Evolutionary conservation across 2,797 vertebrate species (phyloP).

Genomic region (Sebastes melanostomus): DNA sequence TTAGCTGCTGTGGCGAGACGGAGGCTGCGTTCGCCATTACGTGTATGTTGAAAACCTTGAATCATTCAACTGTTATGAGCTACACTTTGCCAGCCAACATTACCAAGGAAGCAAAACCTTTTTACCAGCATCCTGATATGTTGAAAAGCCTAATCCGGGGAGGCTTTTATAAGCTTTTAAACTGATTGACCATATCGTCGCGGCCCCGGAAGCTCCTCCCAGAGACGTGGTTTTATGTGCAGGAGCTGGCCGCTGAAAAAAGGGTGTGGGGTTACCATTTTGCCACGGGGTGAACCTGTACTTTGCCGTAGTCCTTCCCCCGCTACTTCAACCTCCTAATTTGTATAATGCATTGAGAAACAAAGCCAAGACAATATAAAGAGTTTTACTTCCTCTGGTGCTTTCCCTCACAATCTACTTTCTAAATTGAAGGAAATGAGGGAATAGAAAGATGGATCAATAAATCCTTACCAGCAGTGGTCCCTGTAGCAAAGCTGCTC

Average conservation of each 20-base stretch:
- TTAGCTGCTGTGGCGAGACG: slow-evolving; percentile 51
- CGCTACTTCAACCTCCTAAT: slow-evolving; percentile 31
- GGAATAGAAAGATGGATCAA: slow-evolving; percentile 56
- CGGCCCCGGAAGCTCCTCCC: slow-evolving; percentile 35
- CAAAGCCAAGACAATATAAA: slow-evolving; percentile 53
- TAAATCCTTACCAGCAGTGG: slow-evolving; percentile 51
- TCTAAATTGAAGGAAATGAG: slow-evolving; percentile 60
- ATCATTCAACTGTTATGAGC: slow-evolving; percentile 49
- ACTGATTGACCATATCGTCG: slow-evolving; percentile 61
- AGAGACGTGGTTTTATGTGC: slow-evolving; percentile 52
- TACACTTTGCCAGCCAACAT: slow-evolving; percentile 43
- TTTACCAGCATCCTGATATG: slow-evolving; percentile 65
- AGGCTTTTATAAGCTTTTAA: slow-evolving; percentile 66
- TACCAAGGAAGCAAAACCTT: slow-evolving; percentile 44
- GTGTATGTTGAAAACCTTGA: slow-evolving; percentile 34
- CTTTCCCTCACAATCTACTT: slow-evolving; percentile 38
- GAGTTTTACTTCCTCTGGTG: slow-evolving; percentile 34
- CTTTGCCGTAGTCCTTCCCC: slow-evolving; percentile 7
- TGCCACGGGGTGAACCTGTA: slow-evolving; percentile 35
- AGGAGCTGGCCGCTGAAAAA: slow-evolving; percentile 35
- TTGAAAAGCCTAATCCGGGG: slow-evolving; percentile 46
- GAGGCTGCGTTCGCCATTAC: slow-evolving; percentile 55
- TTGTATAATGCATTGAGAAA: slow-evolving; percentile 57
- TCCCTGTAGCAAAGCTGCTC: slow-evolving; percentile 32
- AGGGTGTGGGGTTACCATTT: slow-evolving; percentile 46